These are phyloP conservation scores for Chloropsis cyanopogon DNA, from an alignment of 2,113 vertebrate species.

Conservation along the genomic window DNA sequence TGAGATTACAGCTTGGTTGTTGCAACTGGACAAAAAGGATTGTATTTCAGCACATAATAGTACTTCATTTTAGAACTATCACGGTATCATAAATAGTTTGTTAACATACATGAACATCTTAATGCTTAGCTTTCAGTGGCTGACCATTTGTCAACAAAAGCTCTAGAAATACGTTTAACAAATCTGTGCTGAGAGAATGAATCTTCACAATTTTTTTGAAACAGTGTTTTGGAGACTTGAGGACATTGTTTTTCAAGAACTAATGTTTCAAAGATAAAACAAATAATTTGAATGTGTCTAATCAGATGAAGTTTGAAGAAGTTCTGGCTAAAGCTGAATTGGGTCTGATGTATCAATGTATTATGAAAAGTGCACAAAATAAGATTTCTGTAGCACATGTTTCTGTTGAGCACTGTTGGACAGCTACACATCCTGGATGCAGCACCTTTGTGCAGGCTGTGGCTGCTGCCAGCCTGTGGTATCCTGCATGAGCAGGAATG, in stretches of 20 bases:
- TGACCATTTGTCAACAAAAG: not conserved
- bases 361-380: not conserved
- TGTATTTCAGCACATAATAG: not conserved
- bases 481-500: not conserved
- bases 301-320: not conserved
- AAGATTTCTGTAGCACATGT: not conserved
- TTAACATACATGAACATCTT: not conserved
- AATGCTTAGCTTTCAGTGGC: not conserved
- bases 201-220: not conserved
- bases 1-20: not conserved
- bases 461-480: not conserved
- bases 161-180: not conserved
- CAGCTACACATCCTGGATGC: rapidly evolving
- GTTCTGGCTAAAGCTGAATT: not conserved
- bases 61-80: not conserved
- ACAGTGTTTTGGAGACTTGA: not conserved
- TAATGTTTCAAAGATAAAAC: not conserved
- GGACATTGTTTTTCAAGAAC: not conserved
- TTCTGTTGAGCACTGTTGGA: not conserved
- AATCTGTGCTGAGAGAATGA: not conserved
- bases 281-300: not conserved
- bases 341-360: not conserved
- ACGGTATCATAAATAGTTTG: not conserved
- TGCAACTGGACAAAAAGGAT: not conserved
- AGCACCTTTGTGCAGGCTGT: not conserved